Conservation (phyloP, 1,140 invertebrate genomes). For the Asbolus verrucosus region DNA sequence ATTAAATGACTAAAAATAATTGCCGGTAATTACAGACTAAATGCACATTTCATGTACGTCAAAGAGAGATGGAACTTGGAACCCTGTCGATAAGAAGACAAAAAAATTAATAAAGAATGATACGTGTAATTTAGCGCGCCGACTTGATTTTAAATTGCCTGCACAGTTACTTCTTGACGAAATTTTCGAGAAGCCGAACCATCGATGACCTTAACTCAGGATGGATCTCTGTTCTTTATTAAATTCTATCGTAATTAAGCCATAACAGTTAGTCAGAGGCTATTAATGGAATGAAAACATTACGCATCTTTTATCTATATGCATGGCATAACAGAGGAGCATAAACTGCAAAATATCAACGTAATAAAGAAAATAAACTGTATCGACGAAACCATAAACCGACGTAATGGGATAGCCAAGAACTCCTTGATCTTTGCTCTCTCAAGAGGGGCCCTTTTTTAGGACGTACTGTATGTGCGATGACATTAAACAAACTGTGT, state of each 20-base stretch:
- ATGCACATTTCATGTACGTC: not conserved
- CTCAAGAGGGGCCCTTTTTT: too few relatives aligned
- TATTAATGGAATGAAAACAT: conserved; percentile 10
- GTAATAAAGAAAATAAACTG: conserved; percentile 4
- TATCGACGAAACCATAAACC: too few relatives aligned
- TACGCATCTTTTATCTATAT: too few relatives aligned
- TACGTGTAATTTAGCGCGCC: conserved; percentile 33
- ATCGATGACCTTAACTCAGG: conserved; percentile 22
- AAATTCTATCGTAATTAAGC: too few relatives aligned
- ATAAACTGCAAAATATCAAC: too few relatives aligned
- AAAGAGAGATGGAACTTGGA: not conserved
- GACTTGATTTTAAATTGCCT: conserved; percentile 29
- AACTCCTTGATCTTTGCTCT: too few relatives aligned
- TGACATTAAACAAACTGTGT: too few relatives aligned
- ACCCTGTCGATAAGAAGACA: too few relatives aligned
- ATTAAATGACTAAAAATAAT: conserved; percentile 47
- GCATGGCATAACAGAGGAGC: too few relatives aligned
- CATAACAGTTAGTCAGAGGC: conserved; percentile 27
- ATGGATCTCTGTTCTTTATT: too few relatives aligned
- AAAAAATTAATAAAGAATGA: conserved; percentile 28
- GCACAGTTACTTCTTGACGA: conserved; percentile 16
- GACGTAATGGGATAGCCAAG: too few relatives aligned
- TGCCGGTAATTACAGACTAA: conserved; percentile 21
- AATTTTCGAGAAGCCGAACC: conserved; percentile 10
- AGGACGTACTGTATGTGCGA: too few relatives aligned